Conservation (phyloP, 2,888 invertebrate genomes). For the Tromatobia lineatoria region DNA sequence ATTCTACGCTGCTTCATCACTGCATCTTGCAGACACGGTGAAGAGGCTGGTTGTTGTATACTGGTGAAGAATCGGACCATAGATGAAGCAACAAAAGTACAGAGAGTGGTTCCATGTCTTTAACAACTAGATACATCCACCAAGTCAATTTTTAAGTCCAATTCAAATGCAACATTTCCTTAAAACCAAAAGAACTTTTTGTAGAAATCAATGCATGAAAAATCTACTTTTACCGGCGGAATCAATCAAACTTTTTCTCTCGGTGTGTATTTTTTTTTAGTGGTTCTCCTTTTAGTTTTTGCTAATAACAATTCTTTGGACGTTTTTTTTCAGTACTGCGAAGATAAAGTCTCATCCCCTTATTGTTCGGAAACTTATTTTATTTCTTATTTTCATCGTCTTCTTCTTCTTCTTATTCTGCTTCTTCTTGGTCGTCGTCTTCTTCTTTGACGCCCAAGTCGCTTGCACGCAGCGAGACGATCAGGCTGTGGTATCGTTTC, state of each 20-base stretch:
- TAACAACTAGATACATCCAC: constrained; percentile 4
- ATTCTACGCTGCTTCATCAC: not conserved
- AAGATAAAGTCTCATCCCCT: constrained; percentile 76
- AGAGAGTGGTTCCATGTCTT: constrained; percentile 40
- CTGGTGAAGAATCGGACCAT: constrained; percentile 40
- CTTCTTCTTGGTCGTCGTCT: constrained; percentile 40
- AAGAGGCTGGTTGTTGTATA: not conserved
- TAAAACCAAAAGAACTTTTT: too few relatives aligned
- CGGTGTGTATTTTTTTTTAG: constrained; percentile 28
- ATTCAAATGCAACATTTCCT: too few relatives aligned
- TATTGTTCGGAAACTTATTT: constrained; percentile 70
- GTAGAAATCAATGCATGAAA: too few relatives aligned
- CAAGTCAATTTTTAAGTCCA: too few relatives aligned
- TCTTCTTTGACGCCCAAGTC: constrained; percentile 36
- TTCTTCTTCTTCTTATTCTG: constrained; percentile 38
- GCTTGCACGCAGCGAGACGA: constrained; percentile 40
- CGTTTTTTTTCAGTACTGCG: constrained; percentile 44
- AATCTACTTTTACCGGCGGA: too few relatives aligned
- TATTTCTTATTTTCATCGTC: constrained; percentile 49
- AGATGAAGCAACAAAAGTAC: constrained; percentile 37
- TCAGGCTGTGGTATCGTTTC: constrained; percentile 30
- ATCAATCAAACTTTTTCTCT: too few relatives aligned
- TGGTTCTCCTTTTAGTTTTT: constrained; percentile 36
- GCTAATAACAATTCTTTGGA: constrained; percentile 41
- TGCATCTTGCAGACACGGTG: constrained; percentile 8